Conservation (phyloP, 2,797 vertebrate species). For the Falco berigora region DNA sequence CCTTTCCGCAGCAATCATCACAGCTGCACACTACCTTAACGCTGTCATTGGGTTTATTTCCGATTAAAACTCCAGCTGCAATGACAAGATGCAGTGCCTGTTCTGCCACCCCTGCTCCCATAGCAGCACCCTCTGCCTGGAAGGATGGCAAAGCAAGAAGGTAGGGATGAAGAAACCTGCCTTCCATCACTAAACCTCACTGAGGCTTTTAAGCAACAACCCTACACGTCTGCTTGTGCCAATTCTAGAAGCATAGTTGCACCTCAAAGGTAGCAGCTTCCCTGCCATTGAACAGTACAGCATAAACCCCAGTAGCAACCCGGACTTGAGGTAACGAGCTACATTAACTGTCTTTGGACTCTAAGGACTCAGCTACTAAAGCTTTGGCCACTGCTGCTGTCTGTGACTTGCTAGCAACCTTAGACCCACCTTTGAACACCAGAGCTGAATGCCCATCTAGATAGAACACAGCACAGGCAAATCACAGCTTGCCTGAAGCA, state of each 20-base stretch:
- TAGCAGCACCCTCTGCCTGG: background rate
- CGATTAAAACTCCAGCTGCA: background rate
- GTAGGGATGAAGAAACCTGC: background rate
- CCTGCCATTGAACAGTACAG: background rate
- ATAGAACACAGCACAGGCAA: background rate
- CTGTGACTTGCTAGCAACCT: background rate
- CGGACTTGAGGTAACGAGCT: background rate
- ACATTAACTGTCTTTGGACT: background rate
- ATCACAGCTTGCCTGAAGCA: background rate
- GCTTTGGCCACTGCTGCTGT: background rate
- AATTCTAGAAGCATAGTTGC: background rate
- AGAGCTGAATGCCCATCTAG: background rate
- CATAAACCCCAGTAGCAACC: background rate
- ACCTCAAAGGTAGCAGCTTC: background rate
- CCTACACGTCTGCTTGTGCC: background rate
- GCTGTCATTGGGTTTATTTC: background rate
- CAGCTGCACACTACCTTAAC: background rate
- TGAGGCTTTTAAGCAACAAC: background rate
- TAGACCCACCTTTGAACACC: background rate
- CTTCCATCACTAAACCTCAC: background rate
- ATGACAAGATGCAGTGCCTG: background rate
- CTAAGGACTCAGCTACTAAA: background rate
- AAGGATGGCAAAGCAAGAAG: background rate
- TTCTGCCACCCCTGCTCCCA: background rate
- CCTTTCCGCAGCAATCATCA: background rate